phyloP scores from a whole-genome alignment of 2,888 invertebrate genomes.

The Teinopalpus imperialis region DNA sequence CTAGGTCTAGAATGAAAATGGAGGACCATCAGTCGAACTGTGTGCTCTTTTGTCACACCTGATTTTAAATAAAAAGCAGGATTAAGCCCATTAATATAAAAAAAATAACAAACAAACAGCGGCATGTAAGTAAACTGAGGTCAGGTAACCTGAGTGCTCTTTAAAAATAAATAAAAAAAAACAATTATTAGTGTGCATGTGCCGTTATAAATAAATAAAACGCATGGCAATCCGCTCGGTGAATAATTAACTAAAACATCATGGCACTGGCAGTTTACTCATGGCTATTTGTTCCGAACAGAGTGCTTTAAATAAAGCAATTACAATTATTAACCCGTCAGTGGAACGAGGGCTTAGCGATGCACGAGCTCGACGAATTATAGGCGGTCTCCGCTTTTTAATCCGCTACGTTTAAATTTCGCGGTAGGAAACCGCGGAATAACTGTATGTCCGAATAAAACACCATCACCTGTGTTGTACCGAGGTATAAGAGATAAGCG shows the following conservation, averaged over 20 bases:
- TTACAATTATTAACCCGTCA: conserved; percentile 39
- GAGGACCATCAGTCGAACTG: no score
- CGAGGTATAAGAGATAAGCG: conserved; percentile 18
- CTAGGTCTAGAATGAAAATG: no score
- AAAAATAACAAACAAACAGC: no score
- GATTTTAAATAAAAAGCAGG: no score
- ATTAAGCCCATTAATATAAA: no score
- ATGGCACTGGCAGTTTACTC: conserved; percentile 1
- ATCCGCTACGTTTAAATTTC: conserved; percentile 45
- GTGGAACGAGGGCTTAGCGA: conserved; percentile 35
- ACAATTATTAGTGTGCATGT: no score
- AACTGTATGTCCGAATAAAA: conserved; percentile 27
- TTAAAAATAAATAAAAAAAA: no score
- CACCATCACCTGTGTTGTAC: conserved; percentile 18
- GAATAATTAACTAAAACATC: conserved; percentile 24
- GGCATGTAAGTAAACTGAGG: no score
- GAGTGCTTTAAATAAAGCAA: conserved; percentile 32
- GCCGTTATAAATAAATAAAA: no score
- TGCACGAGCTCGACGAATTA: conserved; percentile 36
- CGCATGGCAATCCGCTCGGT: no score
- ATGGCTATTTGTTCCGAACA: conserved; percentile 15
- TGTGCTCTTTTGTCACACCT: no score
- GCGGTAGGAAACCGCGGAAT: conserved; percentile 33
- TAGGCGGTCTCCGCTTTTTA: conserved; percentile 46
- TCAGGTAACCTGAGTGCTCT: no score